Percentiles rank a stretch among this genome's conserved stretches.
Evolutionary conservation across 2,113 vertebrate genomes (phyloP).

Genomic region (Pao palembangensis): DNA sequence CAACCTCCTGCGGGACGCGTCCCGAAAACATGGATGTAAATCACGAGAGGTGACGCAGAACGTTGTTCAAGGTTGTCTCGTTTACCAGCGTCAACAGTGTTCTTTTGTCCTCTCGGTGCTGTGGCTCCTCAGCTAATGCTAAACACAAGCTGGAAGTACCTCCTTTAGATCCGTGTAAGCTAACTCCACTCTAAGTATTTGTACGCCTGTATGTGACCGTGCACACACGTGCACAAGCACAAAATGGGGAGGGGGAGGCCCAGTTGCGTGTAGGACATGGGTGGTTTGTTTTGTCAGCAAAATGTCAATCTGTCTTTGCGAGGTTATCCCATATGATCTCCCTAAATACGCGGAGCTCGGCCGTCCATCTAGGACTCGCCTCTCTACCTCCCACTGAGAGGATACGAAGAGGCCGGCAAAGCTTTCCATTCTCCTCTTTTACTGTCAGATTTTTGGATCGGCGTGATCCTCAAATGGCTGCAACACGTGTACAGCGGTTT

Average conservation of each 20-base stretch:
- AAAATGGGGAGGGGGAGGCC: conserved; percentile 17
- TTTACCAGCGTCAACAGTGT: conserved; percentile 43
- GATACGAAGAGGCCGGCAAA: conserved; percentile 67
- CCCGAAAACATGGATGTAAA: conserved; percentile 41
- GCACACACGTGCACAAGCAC: conserved; percentile 11
- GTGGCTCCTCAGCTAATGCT: conserved; percentile 47
- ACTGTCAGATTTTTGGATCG: conserved; percentile 70
- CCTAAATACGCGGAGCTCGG: conserved; percentile 64
- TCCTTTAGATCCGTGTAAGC: conserved; percentile 61
- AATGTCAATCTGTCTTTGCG: conserved; percentile 70
- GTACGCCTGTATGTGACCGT: conserved; percentile 18
- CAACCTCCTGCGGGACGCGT: neutral
- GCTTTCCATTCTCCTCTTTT: conserved; percentile 69
- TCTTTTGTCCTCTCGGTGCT: conserved; percentile 55
- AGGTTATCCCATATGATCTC: conserved; percentile 72
- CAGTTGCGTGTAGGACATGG: conserved; percentile 43
- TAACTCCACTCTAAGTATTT: conserved; percentile 56
- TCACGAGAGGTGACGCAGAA: conserved; percentile 43
- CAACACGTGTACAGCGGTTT: conserved; percentile 65
- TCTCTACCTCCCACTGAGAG: conserved; percentile 70
- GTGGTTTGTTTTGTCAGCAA: conserved; percentile 72
- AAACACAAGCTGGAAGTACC: conserved; percentile 55
- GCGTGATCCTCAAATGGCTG: conserved; percentile 65
- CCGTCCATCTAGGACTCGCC: conserved; percentile 68
- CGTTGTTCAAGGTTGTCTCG: conserved; percentile 53